Evolutionary conservation across 2,797 vertebrate species (phyloP).

Genomic region (Enteromius fasciolatus): DNA sequence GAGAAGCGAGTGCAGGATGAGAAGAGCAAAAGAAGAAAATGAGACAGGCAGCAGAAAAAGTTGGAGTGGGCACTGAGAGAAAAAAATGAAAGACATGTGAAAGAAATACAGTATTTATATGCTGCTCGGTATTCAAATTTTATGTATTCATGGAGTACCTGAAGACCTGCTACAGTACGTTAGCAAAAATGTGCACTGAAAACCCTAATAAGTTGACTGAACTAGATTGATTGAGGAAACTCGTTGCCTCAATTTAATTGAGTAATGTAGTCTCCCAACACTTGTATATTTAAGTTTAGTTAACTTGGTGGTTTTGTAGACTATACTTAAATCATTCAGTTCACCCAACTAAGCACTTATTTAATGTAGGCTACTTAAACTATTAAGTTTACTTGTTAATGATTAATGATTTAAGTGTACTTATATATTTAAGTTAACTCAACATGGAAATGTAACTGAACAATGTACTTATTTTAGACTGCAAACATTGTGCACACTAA

Average conservation of each 20-base stretch:
- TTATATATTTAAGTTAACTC: too few relatives aligned
- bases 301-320: neutral
- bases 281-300: neutral
- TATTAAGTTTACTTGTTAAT: too few relatives aligned
- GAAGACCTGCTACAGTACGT: neutral
- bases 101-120: neutral
- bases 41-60: slow-evolving; percentile 31
- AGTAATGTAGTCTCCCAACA: neutral
- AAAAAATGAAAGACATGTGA: neutral
- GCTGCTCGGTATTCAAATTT: neutral
- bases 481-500: too few relatives aligned
- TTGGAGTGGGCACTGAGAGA: slow-evolving; percentile 26
- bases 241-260: neutral
- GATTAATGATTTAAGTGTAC: too few relatives aligned
- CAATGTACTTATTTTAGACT: too few relatives aligned
- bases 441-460: too few relatives aligned
- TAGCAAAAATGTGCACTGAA: neutral
- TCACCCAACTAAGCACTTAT: neutral
- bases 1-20: slow-evolving; percentile 23
- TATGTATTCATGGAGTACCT: neutral
- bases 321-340: neutral
- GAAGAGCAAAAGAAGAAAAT: slow-evolving; percentile 14
- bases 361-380: too few relatives aligned
- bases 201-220: neutral
- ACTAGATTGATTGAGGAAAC: neutral